A percentile compares a stretch with the other conserved stretches of the same genome.
Evolutionary conservation across 2,797 vertebrate species (phyloP).

Genomic region (Mus caroli): DNA sequence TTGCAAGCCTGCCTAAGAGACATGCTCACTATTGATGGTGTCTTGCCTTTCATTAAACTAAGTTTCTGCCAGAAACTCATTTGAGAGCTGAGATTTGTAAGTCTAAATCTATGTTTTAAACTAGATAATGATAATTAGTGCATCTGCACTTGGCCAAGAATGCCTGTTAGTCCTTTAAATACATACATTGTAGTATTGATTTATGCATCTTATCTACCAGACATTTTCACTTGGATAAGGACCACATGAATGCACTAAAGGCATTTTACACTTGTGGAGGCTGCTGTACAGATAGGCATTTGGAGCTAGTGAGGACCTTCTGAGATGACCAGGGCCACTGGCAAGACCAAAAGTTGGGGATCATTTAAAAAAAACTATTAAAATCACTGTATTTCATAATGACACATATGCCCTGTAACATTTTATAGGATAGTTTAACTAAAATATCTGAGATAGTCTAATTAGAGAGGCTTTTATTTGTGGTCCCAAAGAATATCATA

Average conservation of each 20-base stretch:
- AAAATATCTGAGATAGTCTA: background rate
- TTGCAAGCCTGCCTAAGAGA: conserved; percentile 13
- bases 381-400: background rate
- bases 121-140: conserved; percentile 45
- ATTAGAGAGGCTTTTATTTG: conserved; percentile 20
- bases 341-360: background rate
- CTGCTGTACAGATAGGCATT: accelerated
- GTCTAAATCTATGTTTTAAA: conserved; percentile 52
- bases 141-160: background rate
- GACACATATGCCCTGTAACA: background rate
- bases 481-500: conserved; percentile 8
- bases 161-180: conserved; percentile 21
- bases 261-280: background rate
- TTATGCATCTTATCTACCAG: background rate
- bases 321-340: background rate
- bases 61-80: conserved; percentile 62
- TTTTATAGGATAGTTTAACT: background rate
- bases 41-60: conserved; percentile 43
- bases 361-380: background rate
- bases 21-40: background rate
- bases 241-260: background rate
- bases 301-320: background rate
- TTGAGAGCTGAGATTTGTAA: conserved; percentile 49
- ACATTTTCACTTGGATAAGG: background rate
- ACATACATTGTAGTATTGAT: background rate